These are phyloP conservation scores for Oreochromis spilurus DNA, from an alignment of 2,113 vertebrate species.

Conservation along the genomic window DNA sequence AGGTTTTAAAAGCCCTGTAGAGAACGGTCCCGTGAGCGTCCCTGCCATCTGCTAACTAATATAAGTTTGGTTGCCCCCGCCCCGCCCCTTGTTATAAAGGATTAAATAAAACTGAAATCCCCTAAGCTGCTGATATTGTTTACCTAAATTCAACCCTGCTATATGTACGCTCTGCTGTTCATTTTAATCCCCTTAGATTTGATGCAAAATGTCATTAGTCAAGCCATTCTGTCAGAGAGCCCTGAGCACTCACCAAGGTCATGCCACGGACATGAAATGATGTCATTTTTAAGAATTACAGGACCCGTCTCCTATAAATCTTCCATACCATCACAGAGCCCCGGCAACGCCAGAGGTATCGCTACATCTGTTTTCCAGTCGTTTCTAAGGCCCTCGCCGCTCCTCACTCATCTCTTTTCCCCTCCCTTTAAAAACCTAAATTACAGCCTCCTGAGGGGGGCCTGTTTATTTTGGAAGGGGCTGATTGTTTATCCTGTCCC, in stretches of 20 bases:
- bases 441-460: slow-evolving; percentile 43
- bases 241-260: neutral
- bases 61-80: neutral
- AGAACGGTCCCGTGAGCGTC: accelerated
- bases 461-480: slow-evolving; percentile 49
- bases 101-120: neutral
- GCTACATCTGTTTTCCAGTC: neutral
- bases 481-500: slow-evolving; percentile 43
- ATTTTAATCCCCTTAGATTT: neutral
- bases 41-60: neutral
- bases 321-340: neutral
- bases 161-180: neutral
- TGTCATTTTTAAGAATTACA: slow-evolving; percentile 13
- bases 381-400: neutral
- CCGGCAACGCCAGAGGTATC: neutral
- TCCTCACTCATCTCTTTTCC: neutral
- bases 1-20: neutral
- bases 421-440: slow-evolving; percentile 43
- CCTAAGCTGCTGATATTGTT: neutral
- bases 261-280: neutral
- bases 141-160: neutral
- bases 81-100: neutral
- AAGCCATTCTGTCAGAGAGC: neutral
- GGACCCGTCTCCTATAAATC: neutral
- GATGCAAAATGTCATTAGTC: neutral